Conservation (phyloP, 2,888 invertebrate species). For the Drosophila neutralis region DNA sequence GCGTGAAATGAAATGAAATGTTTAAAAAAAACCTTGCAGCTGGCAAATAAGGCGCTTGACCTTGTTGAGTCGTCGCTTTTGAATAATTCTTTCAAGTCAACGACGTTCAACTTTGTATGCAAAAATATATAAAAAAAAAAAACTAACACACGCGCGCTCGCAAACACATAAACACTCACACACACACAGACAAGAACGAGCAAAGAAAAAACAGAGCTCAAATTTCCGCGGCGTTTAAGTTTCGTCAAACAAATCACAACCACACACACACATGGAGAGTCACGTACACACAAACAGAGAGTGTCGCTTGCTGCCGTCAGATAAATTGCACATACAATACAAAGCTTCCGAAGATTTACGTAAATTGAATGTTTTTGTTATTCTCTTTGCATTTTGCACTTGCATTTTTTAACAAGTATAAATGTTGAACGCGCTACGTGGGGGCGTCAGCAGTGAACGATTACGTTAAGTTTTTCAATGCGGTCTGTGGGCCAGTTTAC, state of each 20-base stretch:
- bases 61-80: slow-evolving; percentile 72
- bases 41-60: slow-evolving; percentile 74
- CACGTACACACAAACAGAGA: slow-evolving; percentile 2
- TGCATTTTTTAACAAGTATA: slow-evolving; percentile 49
- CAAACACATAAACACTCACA: slow-evolving; percentile 37
- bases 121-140: slow-evolving; percentile 52
- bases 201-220: slow-evolving; percentile 63
- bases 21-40: slow-evolving; percentile 60
- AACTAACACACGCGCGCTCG: slow-evolving; percentile 38
- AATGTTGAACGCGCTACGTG: slow-evolving; percentile 59
- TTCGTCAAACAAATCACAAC: slow-evolving; percentile 43
- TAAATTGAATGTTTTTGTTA: slow-evolving; percentile 36
- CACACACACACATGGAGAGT: slow-evolving; percentile 16
- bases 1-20: slow-evolving; percentile 54
- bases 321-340: slow-evolving; percentile 43
- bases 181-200: slow-evolving; percentile 31
- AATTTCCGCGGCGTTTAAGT: slow-evolving; percentile 70
- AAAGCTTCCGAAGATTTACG: slow-evolving; percentile 28
- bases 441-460: slow-evolving; percentile 53
- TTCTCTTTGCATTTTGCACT: slow-evolving; percentile 52
- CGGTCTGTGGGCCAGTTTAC: slow-evolving; percentile 49
- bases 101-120: slow-evolving; percentile 66
- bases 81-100: slow-evolving; percentile 73
- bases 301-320: slow-evolving; percentile 25
- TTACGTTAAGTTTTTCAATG: slow-evolving; percentile 5